Evolutionary conservation across 2,113 vertebrate genomes (phyloP).

Genomic region (Pelecanoides urinatrix): DNA sequence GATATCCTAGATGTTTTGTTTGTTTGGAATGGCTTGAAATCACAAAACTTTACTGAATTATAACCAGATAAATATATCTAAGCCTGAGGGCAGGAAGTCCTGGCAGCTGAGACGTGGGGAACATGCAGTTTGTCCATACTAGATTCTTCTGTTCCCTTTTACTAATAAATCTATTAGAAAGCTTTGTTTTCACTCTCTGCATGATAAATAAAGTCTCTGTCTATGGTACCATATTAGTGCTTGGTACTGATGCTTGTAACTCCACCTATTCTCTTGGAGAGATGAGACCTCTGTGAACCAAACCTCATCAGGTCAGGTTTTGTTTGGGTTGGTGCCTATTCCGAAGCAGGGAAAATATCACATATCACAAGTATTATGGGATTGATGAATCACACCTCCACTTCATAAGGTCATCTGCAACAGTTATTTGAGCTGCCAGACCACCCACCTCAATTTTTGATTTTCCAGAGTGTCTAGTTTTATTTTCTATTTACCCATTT

Average conservation of each 20-base stretch:
- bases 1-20: constrained; percentile 26
- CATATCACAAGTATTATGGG: constrained; percentile 4
- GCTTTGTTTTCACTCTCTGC: constrained; percentile 57
- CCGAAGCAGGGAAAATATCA: neutral
- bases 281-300: constrained; percentile 26
- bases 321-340: constrained; percentile 41
- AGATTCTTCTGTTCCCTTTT: constrained; percentile 53
- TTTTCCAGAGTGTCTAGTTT: neutral
- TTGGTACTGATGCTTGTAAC: neutral
- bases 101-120: constrained; percentile 40
- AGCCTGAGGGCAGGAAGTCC: constrained; percentile 51
- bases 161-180: constrained; percentile 53
- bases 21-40: constrained; percentile 56
- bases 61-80: constrained; percentile 46
- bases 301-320: constrained; percentile 38
- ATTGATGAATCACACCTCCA: constrained; percentile 31
- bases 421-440: neutral
- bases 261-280: constrained; percentile 27
- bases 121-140: constrained; percentile 38
- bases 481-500: neutral
- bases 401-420: constrained; percentile 5
- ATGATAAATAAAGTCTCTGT: constrained; percentile 54
- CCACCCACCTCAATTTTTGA: constrained; percentile 40
- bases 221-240: neutral
- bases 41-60: constrained; percentile 53